These are phyloP conservation scores for Platichthys flesus DNA, from an alignment of 2,113 vertebrate species.

Conservation along the genomic window DNA sequence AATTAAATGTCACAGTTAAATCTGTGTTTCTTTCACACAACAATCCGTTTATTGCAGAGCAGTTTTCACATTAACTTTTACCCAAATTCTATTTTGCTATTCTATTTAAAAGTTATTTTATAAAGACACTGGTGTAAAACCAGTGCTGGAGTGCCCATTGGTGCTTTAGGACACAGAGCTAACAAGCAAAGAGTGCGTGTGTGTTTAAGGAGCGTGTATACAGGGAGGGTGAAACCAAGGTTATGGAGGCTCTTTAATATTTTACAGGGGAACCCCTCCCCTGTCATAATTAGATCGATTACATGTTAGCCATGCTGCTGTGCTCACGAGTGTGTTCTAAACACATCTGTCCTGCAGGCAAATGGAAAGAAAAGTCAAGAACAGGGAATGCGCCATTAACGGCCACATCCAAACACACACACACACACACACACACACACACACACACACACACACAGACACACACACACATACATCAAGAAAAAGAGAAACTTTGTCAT, in stretches of 20 bases:
- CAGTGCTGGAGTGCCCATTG: conserved; percentile 12
- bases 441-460: conserved; percentile 2
- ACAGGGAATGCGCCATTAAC: conserved; percentile 84
- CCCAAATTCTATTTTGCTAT: not conserved
- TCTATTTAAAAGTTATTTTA: conserved; percentile 9
- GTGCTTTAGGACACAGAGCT: conserved; percentile 86
- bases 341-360: conserved; percentile 91
- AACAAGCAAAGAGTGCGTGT: conserved; percentile 83
- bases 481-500: conserved; percentile 70
- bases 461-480: conserved; percentile 27
- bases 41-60: conserved; percentile 13
- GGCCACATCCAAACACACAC: conserved; percentile 39
- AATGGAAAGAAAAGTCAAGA: conserved; percentile 92
- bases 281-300: conserved; percentile 98
- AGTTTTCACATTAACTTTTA: conserved; percentile 11
- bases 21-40: conserved; percentile 7
- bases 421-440: not conserved
- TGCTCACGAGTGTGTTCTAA: conserved; percentile 89
- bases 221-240: conserved; percentile 93
- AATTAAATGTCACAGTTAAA: not conserved
- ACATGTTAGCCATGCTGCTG: conserved; percentile 93
- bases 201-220: conserved; percentile 84
- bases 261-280: conserved; percentile 91
- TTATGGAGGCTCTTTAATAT: conserved; percentile 92
- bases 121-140: conserved; percentile 1